These are phyloP conservation scores for Trichogramma evanescens DNA, from an alignment of 2,888 invertebrate species.

Conservation along the genomic window DNA sequence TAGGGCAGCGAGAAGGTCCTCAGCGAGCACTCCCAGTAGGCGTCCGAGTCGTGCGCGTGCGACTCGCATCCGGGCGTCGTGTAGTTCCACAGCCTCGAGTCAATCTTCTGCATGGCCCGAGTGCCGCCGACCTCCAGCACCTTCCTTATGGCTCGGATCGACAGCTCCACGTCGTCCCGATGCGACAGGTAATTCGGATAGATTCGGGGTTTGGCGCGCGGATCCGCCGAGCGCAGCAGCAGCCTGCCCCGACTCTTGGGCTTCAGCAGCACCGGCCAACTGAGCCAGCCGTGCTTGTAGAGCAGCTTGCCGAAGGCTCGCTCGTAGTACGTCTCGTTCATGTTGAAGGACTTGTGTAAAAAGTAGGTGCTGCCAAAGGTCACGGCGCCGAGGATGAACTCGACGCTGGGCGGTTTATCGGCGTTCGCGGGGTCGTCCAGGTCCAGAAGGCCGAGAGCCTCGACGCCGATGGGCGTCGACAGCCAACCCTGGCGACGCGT, in stretches of 20 bases:
- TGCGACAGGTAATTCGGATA: no score
- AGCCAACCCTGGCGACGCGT: conserved; percentile 52
- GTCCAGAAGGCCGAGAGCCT: conserved; percentile 49
- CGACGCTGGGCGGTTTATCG: conserved; percentile 60
- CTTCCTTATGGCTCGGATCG: conserved; percentile 55
- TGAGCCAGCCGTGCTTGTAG: conserved; percentile 41
- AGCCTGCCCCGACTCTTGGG: no score
- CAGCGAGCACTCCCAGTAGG: conserved; percentile 63
- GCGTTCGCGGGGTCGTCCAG: conserved; percentile 34
- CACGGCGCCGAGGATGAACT: conserved; percentile 60
- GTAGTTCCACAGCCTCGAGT: conserved; percentile 51
- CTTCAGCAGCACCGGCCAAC: conserved; percentile 43
- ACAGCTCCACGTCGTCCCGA: conserved; percentile 47
- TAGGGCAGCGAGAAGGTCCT: conserved; percentile 48
- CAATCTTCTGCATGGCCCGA: conserved; percentile 55
- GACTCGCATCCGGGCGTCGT: conserved; percentile 55
- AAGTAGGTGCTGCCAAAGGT: conserved; percentile 49
- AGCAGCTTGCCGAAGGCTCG: conserved; percentile 52
- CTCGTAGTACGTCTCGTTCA: conserved; percentile 54
- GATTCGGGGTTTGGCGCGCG: no score
- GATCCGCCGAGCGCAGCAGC: no score
- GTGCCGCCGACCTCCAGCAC: conserved; percentile 55
- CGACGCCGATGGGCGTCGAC: conserved; percentile 60
- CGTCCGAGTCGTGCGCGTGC: conserved; percentile 56
- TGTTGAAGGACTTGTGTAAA: conserved; percentile 44